phyloP scores from a whole-genome alignment of 1,140 invertebrate species.

The Sycophila sp. region DNA sequence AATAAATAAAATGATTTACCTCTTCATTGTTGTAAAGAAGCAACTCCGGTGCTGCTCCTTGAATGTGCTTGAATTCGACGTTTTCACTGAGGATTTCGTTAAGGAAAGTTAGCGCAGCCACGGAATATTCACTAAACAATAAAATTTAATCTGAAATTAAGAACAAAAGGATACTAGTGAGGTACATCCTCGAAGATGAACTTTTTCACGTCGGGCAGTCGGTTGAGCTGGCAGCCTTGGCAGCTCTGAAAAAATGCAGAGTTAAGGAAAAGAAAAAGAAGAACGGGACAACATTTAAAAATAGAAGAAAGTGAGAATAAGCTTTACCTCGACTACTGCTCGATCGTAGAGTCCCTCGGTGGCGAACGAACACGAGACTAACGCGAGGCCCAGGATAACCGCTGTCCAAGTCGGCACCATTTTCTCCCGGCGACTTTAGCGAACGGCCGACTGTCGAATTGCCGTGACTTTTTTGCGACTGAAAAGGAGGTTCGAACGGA shows the following conservation, averaged over 20 bases:
- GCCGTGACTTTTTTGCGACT: no score
- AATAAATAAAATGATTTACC: conserved; percentile 49
- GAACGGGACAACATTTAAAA: background rate
- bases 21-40: conserved; percentile 72
- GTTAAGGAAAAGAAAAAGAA: background rate
- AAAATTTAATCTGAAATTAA: conserved; percentile 15
- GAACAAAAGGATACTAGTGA: conserved; percentile 71
- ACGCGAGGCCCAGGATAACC: background rate
- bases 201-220: conserved; percentile 77
- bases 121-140: background rate
- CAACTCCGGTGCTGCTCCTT: conserved; percentile 75
- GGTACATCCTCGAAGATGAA: conserved; percentile 82
- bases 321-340: conserved; percentile 41
- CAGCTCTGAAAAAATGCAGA: conserved; percentile 75
- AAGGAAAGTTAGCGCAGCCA: conserved; percentile 41
- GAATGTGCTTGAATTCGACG: conserved; percentile 75
- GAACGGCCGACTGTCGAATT: no score
- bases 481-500: no score
- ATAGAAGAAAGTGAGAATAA: background rate
- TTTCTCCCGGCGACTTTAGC: no score
- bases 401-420: background rate
- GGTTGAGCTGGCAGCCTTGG: conserved; percentile 78
- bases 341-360: conserved; percentile 21
- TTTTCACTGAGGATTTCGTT: conserved; percentile 63
- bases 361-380: background rate